Percentiles rank a stretch among this genome's conserved stretches.
phyloP scores from a whole-genome alignment of 1,140 invertebrate genomes.

The Lepidostoma basale region DNA sequence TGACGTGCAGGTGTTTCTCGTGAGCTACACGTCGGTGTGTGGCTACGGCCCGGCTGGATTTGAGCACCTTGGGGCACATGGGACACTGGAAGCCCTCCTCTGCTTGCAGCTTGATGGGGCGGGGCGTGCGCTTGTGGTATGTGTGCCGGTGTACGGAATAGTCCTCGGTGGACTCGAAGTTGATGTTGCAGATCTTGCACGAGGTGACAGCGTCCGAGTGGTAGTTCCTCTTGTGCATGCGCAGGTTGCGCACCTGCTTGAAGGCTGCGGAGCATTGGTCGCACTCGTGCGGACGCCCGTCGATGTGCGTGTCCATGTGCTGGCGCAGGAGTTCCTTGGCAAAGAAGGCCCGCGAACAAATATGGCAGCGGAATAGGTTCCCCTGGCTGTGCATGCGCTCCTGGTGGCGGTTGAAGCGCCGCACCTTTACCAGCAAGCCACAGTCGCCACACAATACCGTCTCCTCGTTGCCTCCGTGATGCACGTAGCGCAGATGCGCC shows the following conservation, averaged over 20 bases:
- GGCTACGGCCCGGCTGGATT: slow-evolving; percentile 8
- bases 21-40: slow-evolving; percentile 10
- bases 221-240: slow-evolving; percentile 21
- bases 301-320: slow-evolving; percentile 27
- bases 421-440: slow-evolving; percentile 11
- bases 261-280: slow-evolving; percentile 24
- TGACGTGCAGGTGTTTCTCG: slow-evolving; percentile 22
- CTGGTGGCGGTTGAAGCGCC: slow-evolving; percentile 21
- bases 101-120: background rate
- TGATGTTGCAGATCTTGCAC: slow-evolving; percentile 12
- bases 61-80: background rate
- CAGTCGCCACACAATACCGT: slow-evolving; percentile 21
- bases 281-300: slow-evolving; percentile 21
- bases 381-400: slow-evolving; percentile 30
- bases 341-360: slow-evolving; percentile 25
- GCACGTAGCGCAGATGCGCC: slow-evolving; percentile 22
- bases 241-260: slow-evolving; percentile 21
- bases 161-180: slow-evolving; percentile 1
- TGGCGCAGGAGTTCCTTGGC: slow-evolving; percentile 28
- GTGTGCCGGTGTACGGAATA: background rate
- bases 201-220: slow-evolving; percentile 1
- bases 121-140: slow-evolving; percentile 3
- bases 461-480: slow-evolving; percentile 9
- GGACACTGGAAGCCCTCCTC: slow-evolving; percentile 13
- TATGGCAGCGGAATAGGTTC: slow-evolving; percentile 4